phyloP scores from a whole-genome alignment of 2,113 vertebrate genomes.

The Xiphorhynchus elegans region DNA sequence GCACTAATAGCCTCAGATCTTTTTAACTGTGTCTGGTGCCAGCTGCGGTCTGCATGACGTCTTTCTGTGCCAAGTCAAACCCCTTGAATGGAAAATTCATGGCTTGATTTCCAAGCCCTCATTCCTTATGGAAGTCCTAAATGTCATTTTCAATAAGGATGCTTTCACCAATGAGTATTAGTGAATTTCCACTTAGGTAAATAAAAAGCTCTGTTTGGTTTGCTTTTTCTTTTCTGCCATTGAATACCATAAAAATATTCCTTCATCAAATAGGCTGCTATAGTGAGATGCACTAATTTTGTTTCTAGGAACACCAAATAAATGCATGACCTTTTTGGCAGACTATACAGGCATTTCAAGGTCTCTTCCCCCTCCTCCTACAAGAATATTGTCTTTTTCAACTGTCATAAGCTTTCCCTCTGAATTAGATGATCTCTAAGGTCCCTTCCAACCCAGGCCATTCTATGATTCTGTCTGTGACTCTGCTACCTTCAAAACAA shows the following conservation, averaged over 20 bases:
- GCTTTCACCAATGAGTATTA: not conserved
- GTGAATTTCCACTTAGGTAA: not conserved
- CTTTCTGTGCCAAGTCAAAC: conserved; percentile 52
- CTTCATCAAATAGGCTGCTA: not conserved
- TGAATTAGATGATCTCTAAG: not conserved
- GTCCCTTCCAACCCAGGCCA: not conserved
- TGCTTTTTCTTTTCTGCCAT: not conserved
- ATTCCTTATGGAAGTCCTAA: conserved; percentile 10
- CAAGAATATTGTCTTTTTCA: not conserved
- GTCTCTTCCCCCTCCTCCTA: rapidly evolving
- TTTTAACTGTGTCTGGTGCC: conserved; percentile 59
- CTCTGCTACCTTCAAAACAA: not conserved
- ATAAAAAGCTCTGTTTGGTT: not conserved
- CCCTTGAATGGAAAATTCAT: conserved; percentile 50
- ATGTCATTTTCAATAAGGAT: not conserved
- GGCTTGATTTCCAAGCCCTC: not conserved
- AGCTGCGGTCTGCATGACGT: conserved; percentile 34
- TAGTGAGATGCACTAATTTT: not conserved
- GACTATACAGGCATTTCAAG: not conserved
- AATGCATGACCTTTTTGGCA: not conserved
- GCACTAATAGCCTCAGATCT: conserved; percentile 67
- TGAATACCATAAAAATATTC: not conserved
- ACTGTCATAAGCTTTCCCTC: not conserved
- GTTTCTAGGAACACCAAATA: not conserved
- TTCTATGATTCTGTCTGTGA: not conserved